These are phyloP conservation scores for Aleiodes testaceus DNA, from an alignment of 2,888 invertebrate species.

Conservation along the genomic window DNA sequence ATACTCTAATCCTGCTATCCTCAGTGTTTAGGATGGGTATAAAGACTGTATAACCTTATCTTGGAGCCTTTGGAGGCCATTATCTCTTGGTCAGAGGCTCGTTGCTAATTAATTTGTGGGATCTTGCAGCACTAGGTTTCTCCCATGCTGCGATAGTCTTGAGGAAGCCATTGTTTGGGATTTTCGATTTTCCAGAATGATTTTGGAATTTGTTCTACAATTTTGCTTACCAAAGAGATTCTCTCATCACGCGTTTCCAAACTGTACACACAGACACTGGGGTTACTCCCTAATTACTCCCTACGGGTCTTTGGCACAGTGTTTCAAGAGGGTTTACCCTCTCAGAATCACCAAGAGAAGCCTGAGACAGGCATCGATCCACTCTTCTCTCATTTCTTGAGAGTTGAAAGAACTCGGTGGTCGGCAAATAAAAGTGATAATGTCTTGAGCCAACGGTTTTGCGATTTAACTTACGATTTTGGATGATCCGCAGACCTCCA, in stretches of 20 bases:
- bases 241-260: conserved; percentile 32
- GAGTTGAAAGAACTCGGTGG: conserved; percentile 45
- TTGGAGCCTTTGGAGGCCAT: conserved; percentile 27
- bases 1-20: conserved; percentile 68
- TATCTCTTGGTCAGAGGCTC: conserved; percentile 52
- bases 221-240: conserved; percentile 31
- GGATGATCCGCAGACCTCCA: conserved; percentile 54
- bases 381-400: conserved; percentile 27
- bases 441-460: conserved; percentile 78
- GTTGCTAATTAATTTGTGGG: conserved; percentile 69
- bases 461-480: conserved; percentile 72
- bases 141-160: background rate
- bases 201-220: background rate
- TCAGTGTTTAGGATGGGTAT: conserved; percentile 34
- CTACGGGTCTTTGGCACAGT: conserved; percentile 57
- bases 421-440: conserved; percentile 79
- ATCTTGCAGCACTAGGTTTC: conserved; percentile 22
- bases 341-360: conserved; percentile 25
- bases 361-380: conserved; percentile 18
- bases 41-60: conserved; percentile 36
- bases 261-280: conserved; percentile 42
- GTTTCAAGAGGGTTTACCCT: conserved; percentile 23
- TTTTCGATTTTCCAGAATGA: background rate
- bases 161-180: background rate
- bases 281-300: conserved; percentile 70